Percentiles rank a stretch among this genome's conserved stretches.
phyloP scores from a whole-genome alignment of 2,797 vertebrate genomes.

The Enteromius thamalakanensis region DNA sequence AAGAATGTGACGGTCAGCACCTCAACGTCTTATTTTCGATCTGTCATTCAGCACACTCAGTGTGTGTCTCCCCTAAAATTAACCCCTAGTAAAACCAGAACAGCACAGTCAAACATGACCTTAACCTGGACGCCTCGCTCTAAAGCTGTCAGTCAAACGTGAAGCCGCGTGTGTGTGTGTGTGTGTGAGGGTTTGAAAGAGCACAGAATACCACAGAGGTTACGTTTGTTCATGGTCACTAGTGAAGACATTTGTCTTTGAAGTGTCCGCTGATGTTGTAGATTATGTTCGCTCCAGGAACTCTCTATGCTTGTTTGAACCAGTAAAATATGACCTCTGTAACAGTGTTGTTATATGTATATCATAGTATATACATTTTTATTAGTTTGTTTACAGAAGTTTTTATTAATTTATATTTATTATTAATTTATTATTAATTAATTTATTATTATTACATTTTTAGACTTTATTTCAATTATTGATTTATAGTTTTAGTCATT shows the following conservation, averaged over 20 bases:
- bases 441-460: too few species aligned
- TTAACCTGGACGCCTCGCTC: constrained; percentile 12
- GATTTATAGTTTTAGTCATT: neutral
- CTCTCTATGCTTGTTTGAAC: neutral
- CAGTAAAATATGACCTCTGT: neutral
- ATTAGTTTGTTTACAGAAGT: neutral
- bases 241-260: constrained; percentile 4
- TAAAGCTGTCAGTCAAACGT: constrained; percentile 33
- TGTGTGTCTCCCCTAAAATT: constrained; percentile 29
- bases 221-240: neutral
- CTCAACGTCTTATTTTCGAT: constrained; percentile 64
- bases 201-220: constrained; percentile 23
- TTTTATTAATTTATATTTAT: neutral
- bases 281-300: neutral
- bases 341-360: neutral
- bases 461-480: neutral
- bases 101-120: constrained; percentile 10
- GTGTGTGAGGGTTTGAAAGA: constrained; percentile 8
- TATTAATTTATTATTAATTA: too few species aligned
- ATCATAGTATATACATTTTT: neutral
- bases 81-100: constrained; percentile 35
- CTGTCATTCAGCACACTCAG: constrained; percentile 54
- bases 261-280: neutral
- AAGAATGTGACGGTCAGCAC: constrained; percentile 52
- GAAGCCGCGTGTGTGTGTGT: neutral